Percentiles rank a stretch among this genome's conserved stretches.
These are phyloP conservation scores for Drosophila ficusphila DNA, from an alignment of 1,140 invertebrate species.

Conservation along the genomic window DNA sequence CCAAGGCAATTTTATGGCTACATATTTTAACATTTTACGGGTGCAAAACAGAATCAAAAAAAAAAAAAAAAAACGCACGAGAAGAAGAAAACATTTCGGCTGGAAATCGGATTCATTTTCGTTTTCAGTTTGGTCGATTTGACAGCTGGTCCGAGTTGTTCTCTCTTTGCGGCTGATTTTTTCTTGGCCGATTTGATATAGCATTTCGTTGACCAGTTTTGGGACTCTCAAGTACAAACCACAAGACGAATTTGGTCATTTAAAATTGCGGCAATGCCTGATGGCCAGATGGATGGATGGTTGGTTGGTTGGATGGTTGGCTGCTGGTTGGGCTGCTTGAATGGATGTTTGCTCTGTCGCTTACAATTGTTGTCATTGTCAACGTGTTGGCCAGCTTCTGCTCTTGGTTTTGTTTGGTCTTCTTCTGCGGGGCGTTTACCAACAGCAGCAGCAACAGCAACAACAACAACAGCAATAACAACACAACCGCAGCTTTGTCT, in stretches of 20 bases:
- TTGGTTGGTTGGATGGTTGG: slow-evolving; percentile 12
- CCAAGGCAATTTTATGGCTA: slow-evolving; percentile 69
- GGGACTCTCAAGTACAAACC: slow-evolving; percentile 78
- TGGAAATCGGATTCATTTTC: slow-evolving; percentile 66
- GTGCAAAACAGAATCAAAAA: slow-evolving; percentile 12
- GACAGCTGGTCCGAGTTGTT: slow-evolving; percentile 57
- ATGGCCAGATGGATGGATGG: slow-evolving; percentile 37
- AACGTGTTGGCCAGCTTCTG: slow-evolving; percentile 59
- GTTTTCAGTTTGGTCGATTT: slow-evolving; percentile 67
- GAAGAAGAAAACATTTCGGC: slow-evolving; percentile 43
- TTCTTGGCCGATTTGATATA: slow-evolving; percentile 46
- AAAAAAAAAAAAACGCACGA: slow-evolving; percentile 3
- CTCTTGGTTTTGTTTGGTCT: slow-evolving; percentile 47
- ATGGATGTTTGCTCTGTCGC: slow-evolving; percentile 53
- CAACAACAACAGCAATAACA: slow-evolving; percentile 42
- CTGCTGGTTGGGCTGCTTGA: slow-evolving; percentile 10
- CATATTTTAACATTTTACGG: slow-evolving; percentile 69
- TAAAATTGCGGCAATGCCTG: slow-evolving; percentile 72
- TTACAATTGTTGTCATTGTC: slow-evolving; percentile 80
- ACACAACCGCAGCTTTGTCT: slow-evolving; percentile 74
- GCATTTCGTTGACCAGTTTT: slow-evolving; percentile 76
- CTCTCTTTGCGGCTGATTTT: slow-evolving; percentile 16
- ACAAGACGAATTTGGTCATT: slow-evolving; percentile 81
- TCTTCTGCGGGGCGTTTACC: slow-evolving; percentile 72
- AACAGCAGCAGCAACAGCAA: slow-evolving; percentile 31